Conservation (phyloP, 1,140 invertebrate species). For the Chrysoperla carnea region DNA sequence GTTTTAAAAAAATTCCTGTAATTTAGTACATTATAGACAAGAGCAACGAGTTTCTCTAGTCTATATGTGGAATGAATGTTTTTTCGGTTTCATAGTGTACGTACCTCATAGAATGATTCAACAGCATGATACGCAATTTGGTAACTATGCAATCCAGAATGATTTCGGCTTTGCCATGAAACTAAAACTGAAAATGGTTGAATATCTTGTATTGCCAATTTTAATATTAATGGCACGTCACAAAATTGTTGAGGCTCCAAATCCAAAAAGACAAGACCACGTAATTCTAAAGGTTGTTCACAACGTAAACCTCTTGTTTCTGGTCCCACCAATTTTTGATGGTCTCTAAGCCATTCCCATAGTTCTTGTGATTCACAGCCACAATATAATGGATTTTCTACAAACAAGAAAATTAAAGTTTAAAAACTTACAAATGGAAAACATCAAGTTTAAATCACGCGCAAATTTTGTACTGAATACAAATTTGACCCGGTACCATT, state of each 20-base stretch:
- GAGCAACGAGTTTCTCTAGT: too few species aligned
- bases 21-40: too few species aligned
- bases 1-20: too few species aligned
- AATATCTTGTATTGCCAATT: constrained; percentile 71
- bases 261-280: constrained; percentile 53
- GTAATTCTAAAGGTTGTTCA: constrained; percentile 57
- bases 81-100: constrained; percentile 6
- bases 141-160: constrained; percentile 67
- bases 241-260: constrained; percentile 66
- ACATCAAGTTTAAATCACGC: background rate
- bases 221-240: constrained; percentile 57
- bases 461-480: background rate
- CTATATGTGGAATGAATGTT: too few species aligned
- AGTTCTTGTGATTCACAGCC: constrained; percentile 69
- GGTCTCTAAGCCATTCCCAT: constrained; percentile 77
- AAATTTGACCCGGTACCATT: too few species aligned
- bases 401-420: constrained; percentile 14
- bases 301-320: constrained; percentile 40
- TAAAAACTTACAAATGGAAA: too few species aligned
- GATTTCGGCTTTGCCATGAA: constrained; percentile 77
- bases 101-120: constrained; percentile 36
- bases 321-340: constrained; percentile 48
- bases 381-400: constrained; percentile 71
- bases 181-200: constrained; percentile 75
- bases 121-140: constrained; percentile 69